Conservation (phyloP, 2,113 vertebrate genomes). For the Aythya baeri region DNA sequence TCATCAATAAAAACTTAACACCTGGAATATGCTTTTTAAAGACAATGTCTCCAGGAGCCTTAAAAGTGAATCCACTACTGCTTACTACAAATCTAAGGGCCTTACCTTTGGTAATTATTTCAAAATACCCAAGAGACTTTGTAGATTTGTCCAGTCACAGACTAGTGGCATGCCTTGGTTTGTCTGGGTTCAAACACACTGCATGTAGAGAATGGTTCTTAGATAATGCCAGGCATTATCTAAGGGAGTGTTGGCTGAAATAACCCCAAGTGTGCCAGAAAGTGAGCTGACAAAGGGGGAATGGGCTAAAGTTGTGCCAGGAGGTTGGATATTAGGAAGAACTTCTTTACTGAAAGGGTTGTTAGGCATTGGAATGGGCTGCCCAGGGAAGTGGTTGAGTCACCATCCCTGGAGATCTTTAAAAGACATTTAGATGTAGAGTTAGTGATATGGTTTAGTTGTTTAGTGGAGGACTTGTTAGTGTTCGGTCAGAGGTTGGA, state of each 20-base stretch:
- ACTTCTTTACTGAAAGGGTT: too few species aligned
- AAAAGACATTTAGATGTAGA: too few species aligned
- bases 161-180: not conserved
- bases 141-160: constrained; percentile 44
- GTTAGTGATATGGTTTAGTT: too few species aligned
- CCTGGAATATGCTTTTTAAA: constrained; percentile 30
- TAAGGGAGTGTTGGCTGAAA: not conserved
- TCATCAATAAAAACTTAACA: constrained; percentile 51
- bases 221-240: not conserved
- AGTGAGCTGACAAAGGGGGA: not conserved
- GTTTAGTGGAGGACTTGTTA: too few species aligned
- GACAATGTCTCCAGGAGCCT: constrained; percentile 33
- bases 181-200: not conserved
- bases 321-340: too few species aligned
- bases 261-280: not conserved
- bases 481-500: too few species aligned
- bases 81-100: constrained; percentile 30
- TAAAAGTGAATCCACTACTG: constrained; percentile 26
- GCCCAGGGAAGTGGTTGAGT: too few species aligned
- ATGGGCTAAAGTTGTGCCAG: too few species aligned
- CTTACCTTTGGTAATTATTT: constrained; percentile 35
- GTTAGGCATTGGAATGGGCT: too few species aligned
- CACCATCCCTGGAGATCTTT: too few species aligned
- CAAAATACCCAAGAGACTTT: constrained; percentile 24
- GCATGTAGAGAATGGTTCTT: not conserved